phyloP scores from a whole-genome alignment of 2,888 invertebrate genomes.

The Folsomia candida region DNA sequence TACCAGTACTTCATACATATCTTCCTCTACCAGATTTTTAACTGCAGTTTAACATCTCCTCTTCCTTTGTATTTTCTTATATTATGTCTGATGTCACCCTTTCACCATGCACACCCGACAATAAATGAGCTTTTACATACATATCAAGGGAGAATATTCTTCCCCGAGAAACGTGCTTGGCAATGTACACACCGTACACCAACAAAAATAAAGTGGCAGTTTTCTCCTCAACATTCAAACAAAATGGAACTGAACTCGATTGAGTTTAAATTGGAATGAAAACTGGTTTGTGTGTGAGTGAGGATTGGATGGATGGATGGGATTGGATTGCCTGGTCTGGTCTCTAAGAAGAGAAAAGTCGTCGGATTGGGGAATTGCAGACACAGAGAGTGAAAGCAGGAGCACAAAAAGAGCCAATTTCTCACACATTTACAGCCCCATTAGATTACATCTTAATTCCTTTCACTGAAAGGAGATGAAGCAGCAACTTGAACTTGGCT shows the following conservation, averaged over 20 bases:
- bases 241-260: neutral
- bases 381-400: neutral
- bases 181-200: no score
- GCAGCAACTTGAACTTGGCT: neutral
- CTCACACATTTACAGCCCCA: neutral
- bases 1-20: no score
- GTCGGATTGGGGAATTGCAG: neutral
- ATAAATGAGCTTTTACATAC: no score
- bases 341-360: neutral
- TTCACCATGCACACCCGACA: no score
- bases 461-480: neutral
- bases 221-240: neutral
- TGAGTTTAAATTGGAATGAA: constrained; percentile 5
- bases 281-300: neutral
- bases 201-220: neutral
- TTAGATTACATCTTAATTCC: constrained; percentile 7
- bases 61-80: no score
- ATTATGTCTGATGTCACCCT: no score
- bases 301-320: neutral
- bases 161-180: no score
- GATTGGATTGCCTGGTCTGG: neutral
- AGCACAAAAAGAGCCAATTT: neutral
- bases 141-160: no score
- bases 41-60: no score
- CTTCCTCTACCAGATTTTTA: no score